These are phyloP conservation scores for Gopherus evgoodei DNA, from an alignment of 2,113 vertebrate species.

Conservation along the genomic window DNA sequence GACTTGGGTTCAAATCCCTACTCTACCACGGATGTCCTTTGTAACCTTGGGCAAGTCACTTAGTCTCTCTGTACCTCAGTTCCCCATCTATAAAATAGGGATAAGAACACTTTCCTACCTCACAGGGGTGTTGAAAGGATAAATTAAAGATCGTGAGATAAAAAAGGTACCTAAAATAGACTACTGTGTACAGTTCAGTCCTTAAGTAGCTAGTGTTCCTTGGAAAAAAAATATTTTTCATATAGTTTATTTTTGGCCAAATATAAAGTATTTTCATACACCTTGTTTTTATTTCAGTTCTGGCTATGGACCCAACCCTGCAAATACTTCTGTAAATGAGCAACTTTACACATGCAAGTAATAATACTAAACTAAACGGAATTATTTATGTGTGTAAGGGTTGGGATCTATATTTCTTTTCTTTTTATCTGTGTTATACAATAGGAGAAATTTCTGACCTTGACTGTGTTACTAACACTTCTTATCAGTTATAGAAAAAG, in stretches of 20 bases:
- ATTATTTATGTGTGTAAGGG: neutral
- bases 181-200: neutral
- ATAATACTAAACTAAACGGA: neutral
- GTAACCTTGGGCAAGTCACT: neutral
- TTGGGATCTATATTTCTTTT: accelerated
- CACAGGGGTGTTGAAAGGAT: neutral
- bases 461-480: neutral
- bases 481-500: neutral
- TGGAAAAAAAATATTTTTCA: neutral
- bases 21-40: neutral
- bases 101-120: neutral
- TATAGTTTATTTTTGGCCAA: neutral
- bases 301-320: neutral
- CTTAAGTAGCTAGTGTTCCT: neutral
- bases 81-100: neutral
- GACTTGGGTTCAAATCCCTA: neutral
- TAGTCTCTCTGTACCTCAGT: neutral
- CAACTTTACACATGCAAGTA: neutral
- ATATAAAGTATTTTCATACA: neutral
- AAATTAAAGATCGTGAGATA: neutral
- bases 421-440: neutral
- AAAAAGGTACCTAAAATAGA: neutral
- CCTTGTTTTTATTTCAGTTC: neutral
- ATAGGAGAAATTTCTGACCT: neutral
- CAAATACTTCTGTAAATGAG: neutral